These are phyloP conservation scores for Opisthograptis luteolata DNA, from an alignment of 2,888 invertebrate species.

Conservation along the genomic window DNA sequence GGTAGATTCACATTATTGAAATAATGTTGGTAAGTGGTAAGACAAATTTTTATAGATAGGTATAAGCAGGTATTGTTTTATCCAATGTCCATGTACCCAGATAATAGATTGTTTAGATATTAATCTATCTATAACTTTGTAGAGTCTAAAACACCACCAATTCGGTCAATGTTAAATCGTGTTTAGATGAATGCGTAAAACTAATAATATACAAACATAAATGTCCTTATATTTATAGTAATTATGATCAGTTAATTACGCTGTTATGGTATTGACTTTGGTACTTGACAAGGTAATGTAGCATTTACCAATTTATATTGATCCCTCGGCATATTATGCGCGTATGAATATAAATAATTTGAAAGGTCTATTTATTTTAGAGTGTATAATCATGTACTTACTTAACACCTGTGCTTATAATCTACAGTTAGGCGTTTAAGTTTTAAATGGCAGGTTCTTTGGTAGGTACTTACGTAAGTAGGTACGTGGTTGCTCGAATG, in stretches of 20 bases:
- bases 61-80: too few species aligned
- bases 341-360: not conserved
- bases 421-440: not conserved
- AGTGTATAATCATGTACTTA: too few species aligned
- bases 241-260: slow-evolving; percentile 42
- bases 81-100: too few species aligned
- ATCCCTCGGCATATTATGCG: slow-evolving; percentile 20
- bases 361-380: slow-evolving; percentile 13
- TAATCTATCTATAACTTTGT: slow-evolving; percentile 15
- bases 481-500: too few species aligned
- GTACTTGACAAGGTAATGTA: slow-evolving; percentile 42
- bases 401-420: slow-evolving; percentile 15
- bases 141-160: slow-evolving; percentile 19
- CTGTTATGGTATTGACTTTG: slow-evolving; percentile 46
- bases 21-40: too few species aligned
- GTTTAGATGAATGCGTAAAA: slow-evolving; percentile 29
- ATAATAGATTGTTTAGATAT: too few species aligned
- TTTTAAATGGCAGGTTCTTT: not conserved
- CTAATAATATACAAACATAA: slow-evolving; percentile 40
- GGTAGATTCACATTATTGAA: too few species aligned
- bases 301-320: slow-evolving; percentile 30
- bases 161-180: slow-evolving; percentile 39
- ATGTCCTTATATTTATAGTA: slow-evolving; percentile 41
- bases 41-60: too few species aligned
- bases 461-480: too few species aligned